phyloP scores from a whole-genome alignment of 2,888 invertebrate genomes.

The Nowickia ferox region DNA sequence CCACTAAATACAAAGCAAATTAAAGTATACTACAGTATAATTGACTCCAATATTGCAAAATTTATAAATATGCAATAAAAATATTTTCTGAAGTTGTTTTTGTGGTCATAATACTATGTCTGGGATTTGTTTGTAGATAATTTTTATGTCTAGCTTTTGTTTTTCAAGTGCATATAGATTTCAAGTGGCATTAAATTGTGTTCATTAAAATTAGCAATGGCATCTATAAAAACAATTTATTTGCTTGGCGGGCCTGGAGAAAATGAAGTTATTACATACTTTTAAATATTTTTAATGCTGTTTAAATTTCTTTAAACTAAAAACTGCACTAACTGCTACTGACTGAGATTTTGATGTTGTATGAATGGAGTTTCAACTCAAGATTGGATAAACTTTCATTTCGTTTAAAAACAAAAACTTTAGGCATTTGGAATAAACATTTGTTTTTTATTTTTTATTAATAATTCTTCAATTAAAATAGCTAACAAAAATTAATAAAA shows the following conservation, averaged over 20 bases:
- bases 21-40: neutral
- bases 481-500: too few relatives aligned
- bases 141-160: conserved; percentile 13
- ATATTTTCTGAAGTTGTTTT: conserved; percentile 1
- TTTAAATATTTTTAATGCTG: neutral
- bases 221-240: conserved; percentile 1
- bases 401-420: neutral
- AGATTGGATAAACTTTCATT: neutral
- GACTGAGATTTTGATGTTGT: neutral
- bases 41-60: neutral
- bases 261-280: neutral
- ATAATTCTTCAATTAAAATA: too few relatives aligned
- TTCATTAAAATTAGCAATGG: conserved; percentile 30
- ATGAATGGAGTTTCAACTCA: neutral
- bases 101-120: conserved; percentile 8
- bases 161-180: conserved; percentile 53
- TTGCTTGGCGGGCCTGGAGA: neutral
- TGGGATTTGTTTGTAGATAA: conserved; percentile 30
- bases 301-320: neutral
- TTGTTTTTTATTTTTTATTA: too few relatives aligned
- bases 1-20: neutral
- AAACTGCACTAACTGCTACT: neutral
- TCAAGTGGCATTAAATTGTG: conserved; percentile 60
- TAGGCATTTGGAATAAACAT: neutral
- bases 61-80: neutral